Evolutionary conservation across 2,113 vertebrate species (phyloP), one percentile per base, ranked within the genome.

Genomic region (Stictonetta naevosa): DNA sequence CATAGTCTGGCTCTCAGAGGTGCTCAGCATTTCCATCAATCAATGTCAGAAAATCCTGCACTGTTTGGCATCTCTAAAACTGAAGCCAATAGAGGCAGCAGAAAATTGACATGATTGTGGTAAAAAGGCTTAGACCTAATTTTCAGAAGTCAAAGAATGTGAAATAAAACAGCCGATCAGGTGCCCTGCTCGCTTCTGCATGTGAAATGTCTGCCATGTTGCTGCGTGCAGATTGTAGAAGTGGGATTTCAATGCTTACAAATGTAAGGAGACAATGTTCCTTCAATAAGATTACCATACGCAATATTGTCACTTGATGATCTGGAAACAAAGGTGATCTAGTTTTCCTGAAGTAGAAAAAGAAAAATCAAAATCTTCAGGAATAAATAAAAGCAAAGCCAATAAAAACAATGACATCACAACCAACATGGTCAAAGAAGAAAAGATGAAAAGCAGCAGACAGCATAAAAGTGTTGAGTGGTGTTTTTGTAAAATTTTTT

Each of bases 161-260:
- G 3, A 44, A 34, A 53, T n/a, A 15, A 14, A 36, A 19, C 18
- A 52, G 10, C 5, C 5, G 29, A 29, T 48, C 23, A 28, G 13
- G 8, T 66, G 44, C 29, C 16, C 16, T 55, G 18, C 3, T 64
- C 4, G 18, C 8, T 93, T 50, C 52, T 75, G 28, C 13, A 4
- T 40, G 28, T 46, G 13, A 75, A 86, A 31, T 52, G 3, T 11
- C 58, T 68, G 48, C 5, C 10, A 14, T 2, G 1, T 12, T 67
- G 8, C 36, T 69, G 0, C 52, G 2, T 3, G 11, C 53, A 72
- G 5, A 15, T 6, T 64, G 28, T 10, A 40, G 18, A 1, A 0
- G 12, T 36, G 26, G 11, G 3, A 4, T 63, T 66, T 11, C 20
- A 38, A 20, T 62, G 25, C 40, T 53, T 58, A 22, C 10, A 22